Evolutionary conservation across 35 echinoderm and acorn worm species (phyloP).

Genomic region (Acanthaster planci): DNA sequence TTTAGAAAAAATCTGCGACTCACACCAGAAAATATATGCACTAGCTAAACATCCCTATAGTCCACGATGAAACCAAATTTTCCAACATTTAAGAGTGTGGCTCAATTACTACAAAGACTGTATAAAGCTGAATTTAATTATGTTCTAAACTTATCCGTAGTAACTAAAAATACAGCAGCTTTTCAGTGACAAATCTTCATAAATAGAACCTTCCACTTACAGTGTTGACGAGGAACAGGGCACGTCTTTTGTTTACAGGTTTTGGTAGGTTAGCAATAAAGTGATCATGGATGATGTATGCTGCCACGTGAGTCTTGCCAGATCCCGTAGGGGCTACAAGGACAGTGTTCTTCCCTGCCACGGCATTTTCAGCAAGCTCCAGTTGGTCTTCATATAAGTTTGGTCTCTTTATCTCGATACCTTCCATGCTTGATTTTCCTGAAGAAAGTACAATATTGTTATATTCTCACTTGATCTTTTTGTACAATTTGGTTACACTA

Average conservation of each 20-base stretch:
- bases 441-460: background rate
- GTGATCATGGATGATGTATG: conserved; percentile 60
- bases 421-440: background rate
- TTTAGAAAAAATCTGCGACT: no score
- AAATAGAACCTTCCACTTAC: background rate
- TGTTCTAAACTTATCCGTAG: no score
- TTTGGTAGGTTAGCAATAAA: conserved; percentile 20
- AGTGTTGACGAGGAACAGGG: background rate
- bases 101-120: no score
- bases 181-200: no score
- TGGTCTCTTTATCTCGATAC: background rate
- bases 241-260: background rate
- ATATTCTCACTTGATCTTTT: background rate
- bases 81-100: no score
- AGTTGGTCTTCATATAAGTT: background rate
- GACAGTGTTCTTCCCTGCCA: conserved; percentile 37
- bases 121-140: no score
- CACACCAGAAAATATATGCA: no score
- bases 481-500: no score
- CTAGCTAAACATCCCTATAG: no score
- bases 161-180: no score
- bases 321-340: conserved; percentile 51
- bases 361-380: conserved; percentile 41
- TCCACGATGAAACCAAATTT: no score
- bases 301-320: conserved; percentile 61